Conservation (phyloP, 2,888 invertebrate species). For the Nomada flava region DNA sequence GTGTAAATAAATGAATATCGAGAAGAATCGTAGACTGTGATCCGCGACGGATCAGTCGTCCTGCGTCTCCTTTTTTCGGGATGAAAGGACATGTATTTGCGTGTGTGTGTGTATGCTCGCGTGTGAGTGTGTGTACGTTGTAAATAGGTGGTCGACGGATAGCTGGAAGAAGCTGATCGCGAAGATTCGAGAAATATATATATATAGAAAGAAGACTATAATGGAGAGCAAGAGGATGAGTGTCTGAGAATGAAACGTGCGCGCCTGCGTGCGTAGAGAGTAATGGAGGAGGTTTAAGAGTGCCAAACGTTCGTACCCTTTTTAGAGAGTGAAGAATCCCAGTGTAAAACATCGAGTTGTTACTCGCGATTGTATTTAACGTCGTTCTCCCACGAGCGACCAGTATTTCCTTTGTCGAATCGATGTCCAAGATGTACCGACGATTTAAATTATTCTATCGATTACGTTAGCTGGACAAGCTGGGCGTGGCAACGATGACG, state of each 20-base stretch:
- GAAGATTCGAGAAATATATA: neutral
- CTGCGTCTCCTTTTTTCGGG: constrained; percentile 24
- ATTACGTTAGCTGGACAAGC: constrained; percentile 53
- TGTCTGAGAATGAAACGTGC: neutral
- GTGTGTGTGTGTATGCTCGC: neutral
- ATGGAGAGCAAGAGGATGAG: constrained; percentile 11
- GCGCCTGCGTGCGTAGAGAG: neutral
- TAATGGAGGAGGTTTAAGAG: constrained; percentile 64
- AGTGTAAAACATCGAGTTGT: constrained; percentile 77
- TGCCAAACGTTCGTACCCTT: constrained; percentile 81
- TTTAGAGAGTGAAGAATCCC: constrained; percentile 68
- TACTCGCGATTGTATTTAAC: constrained; percentile 74
- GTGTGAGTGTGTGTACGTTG: constrained; percentile 2
- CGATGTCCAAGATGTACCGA: constrained; percentile 81
- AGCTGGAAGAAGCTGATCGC: neutral
- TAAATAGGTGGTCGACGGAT: constrained; percentile 45
- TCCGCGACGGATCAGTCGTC: constrained; percentile 37
- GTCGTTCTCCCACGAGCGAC: constrained; percentile 78
- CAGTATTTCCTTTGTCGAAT: constrained; percentile 82
- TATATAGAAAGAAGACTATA: neutral
- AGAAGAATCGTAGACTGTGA: constrained; percentile 50
- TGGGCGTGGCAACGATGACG: constrained; percentile 12
- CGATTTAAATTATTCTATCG: constrained; percentile 82
- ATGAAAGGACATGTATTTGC: constrained; percentile 3
- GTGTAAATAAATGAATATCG: constrained; percentile 62